Evolutionary conservation across 2,888 invertebrate genomes (phyloP).

Genomic region (Orchesellides sinensis): DNA sequence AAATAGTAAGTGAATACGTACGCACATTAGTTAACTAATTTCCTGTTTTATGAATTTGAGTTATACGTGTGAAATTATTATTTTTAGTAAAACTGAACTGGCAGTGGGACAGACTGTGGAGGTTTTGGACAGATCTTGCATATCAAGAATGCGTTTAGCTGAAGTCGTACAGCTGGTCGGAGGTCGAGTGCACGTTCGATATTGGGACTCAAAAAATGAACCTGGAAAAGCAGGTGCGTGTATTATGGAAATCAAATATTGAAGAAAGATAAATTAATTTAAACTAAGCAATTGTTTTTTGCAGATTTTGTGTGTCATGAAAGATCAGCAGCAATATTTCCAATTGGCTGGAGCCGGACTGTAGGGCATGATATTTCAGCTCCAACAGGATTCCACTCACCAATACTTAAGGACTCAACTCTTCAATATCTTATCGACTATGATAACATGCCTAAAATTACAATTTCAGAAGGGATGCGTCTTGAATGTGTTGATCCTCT

Average conservation of each 20-base stretch:
- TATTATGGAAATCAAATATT: slow-evolving; percentile 41
- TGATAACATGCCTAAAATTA: slow-evolving; percentile 33
- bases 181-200: slow-evolving; percentile 92
- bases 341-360: slow-evolving; percentile 95
- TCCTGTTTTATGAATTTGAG: not conserved
- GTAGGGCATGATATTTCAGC: slow-evolving; percentile 90
- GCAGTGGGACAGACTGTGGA: slow-evolving; percentile 87
- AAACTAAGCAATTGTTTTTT: not conserved
- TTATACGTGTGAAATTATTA: not conserved
- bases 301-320: slow-evolving; percentile 96
- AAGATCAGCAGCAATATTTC: slow-evolving; percentile 94
- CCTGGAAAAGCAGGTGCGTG: slow-evolving; percentile 17
- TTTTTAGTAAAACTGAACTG: slow-evolving; percentile 29
- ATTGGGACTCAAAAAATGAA: slow-evolving; percentile 85
- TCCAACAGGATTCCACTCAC: slow-evolving; percentile 75
- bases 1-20: slow-evolving; percentile 35
- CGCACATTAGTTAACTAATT: not conserved
- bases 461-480: slow-evolving; percentile 88
- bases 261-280: not conserved
- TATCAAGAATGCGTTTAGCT: slow-evolving; percentile 92
- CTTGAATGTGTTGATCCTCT: slow-evolving; percentile 98
- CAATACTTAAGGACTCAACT: slow-evolving; percentile 72
- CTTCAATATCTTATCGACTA: slow-evolving; percentile 53
- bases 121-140: slow-evolving; percentile 96
- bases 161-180: slow-evolving; percentile 93